Base-by-base conservation (phyloP, 2,797 vertebrate genomes). In the Mormyrops boulengeri region DNA sequence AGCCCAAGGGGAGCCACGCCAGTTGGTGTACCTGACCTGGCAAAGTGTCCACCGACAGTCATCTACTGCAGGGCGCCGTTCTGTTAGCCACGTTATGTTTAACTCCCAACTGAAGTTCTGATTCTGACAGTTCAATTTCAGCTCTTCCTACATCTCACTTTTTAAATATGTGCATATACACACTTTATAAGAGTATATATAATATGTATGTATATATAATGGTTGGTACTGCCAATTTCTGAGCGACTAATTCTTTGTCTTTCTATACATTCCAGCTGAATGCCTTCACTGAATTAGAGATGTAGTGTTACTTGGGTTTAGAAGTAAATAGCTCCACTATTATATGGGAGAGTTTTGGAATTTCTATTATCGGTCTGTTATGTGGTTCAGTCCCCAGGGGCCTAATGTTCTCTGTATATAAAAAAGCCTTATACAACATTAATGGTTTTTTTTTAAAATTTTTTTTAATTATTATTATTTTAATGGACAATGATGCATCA, bases 181-280 rank as follows among this genome's bases (percentile, higher is more conserved):
- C 93, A 91, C 53, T 80, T 53, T 94, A 92, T 84, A 87, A 80
- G 34, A 80, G 38, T 69, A 88, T 95, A 94, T 90, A 94, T 85
- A 77, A 47, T 93, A 94, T 91, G 92, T 91, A 93, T 88, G 91
- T 93, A 92, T 47, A 88, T 86, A 88, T 92, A 82, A 92, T 92
- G 73, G 38, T 80, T 92, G 92, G 91, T 90, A 92, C 93, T 94
- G 93, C 94, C 93, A 94, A 94, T 92, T 94, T 93, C 92, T 90
- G 92, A 94, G 88, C 94, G 91, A 91, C 85, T 77, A 90, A 60
- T 69, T 90, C 95, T 95, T 94, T 93, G 93, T 94, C 73, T 80
- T 80, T 80, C 92, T 90, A 92, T 92, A 96, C 95, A 96, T 96
- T 96, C 96, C 96, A 95, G 93, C 92, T 91, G 93, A 94, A 95